Percentiles rank a stretch among this genome's conserved stretches.
These are phyloP conservation scores for Heliconius hortense DNA, from an alignment of 2,888 invertebrate species.

Conservation along the genomic window DNA sequence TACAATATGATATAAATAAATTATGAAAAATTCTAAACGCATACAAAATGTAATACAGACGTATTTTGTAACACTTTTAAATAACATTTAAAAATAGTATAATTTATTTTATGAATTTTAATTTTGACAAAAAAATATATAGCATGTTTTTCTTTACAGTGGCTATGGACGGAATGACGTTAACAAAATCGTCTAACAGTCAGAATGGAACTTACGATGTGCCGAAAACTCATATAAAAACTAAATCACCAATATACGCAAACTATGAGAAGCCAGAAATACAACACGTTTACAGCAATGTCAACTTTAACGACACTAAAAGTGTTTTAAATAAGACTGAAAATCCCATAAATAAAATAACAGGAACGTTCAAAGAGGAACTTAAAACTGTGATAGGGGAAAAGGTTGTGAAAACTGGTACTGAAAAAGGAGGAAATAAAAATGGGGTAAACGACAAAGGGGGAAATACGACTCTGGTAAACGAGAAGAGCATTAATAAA, in stretches of 20 bases:
- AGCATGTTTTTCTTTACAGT: conserved; percentile 54
- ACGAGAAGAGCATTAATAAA: conserved; percentile 21
- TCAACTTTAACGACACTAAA: conserved; percentile 61
- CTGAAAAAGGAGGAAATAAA: conserved; percentile 22
- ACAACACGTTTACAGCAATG: conserved; percentile 63
- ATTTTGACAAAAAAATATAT: not conserved
- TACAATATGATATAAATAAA: too few species aligned
- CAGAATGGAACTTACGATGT: conserved; percentile 62
- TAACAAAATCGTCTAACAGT: conserved; percentile 57
- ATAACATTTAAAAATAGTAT: too few species aligned
- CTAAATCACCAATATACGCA: conserved; percentile 65
- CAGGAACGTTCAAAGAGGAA: conserved; percentile 69
- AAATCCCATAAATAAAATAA: conserved; percentile 55
- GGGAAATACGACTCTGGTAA: conserved; percentile 20
- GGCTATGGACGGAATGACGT: conserved; percentile 73
- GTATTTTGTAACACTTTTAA: too few species aligned
- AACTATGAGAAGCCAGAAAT: conserved; percentile 63
- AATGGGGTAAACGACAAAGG: conserved; percentile 20
- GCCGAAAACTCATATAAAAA: conserved; percentile 51
- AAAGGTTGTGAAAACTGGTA: conserved; percentile 44
- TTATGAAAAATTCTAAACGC: too few species aligned
- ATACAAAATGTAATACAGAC: too few species aligned
- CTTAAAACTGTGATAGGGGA: conserved; percentile 68
- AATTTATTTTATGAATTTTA: not conserved
- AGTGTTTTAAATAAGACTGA: conserved; percentile 64